phyloP scores from a whole-genome alignment of 2,888 invertebrate genomes.

The Serrognathus titanus region DNA sequence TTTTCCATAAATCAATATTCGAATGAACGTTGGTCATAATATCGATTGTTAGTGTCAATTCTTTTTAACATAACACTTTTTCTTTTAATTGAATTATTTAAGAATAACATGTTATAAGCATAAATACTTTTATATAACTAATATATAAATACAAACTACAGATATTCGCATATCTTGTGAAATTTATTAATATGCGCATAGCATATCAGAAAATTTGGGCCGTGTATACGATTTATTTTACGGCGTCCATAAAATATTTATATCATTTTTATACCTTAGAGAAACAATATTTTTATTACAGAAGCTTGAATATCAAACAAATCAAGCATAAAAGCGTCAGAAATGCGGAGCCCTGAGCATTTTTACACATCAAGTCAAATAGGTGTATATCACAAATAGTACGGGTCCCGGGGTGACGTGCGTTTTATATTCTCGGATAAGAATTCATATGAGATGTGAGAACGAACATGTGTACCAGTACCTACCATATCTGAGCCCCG shows the following conservation, averaged over 20 bases:
- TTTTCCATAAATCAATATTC: no score
- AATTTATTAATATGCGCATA: neutral
- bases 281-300: slow-evolving; percentile 18
- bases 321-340: slow-evolving; percentile 29
- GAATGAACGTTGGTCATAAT: no score
- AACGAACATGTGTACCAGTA: slow-evolving; percentile 32
- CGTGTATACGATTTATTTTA: slow-evolving; percentile 11
- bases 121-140: no score
- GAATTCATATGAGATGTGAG: slow-evolving; percentile 41
- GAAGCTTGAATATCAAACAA: slow-evolving; percentile 28
- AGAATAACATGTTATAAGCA: no score
- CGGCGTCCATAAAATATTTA: slow-evolving; percentile 15
- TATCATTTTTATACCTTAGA: slow-evolving; percentile 17
- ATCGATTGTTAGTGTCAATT: no score
- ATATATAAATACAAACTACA: no score
- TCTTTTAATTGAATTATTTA: no score
- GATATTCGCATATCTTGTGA: neutral
- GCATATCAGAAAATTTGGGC: neutral
- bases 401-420: slow-evolving; percentile 36
- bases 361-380: slow-evolving; percentile 31
- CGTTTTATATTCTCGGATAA: slow-evolving; percentile 40
- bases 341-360: slow-evolving; percentile 26
- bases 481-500: slow-evolving; percentile 1
- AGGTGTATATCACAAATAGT: slow-evolving; percentile 39
- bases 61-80: no score